Evolutionary conservation across 2,113 vertebrate species (phyloP), one percentile per base, ranked within the genome.

Genomic region (Glareola pratincola): DNA sequence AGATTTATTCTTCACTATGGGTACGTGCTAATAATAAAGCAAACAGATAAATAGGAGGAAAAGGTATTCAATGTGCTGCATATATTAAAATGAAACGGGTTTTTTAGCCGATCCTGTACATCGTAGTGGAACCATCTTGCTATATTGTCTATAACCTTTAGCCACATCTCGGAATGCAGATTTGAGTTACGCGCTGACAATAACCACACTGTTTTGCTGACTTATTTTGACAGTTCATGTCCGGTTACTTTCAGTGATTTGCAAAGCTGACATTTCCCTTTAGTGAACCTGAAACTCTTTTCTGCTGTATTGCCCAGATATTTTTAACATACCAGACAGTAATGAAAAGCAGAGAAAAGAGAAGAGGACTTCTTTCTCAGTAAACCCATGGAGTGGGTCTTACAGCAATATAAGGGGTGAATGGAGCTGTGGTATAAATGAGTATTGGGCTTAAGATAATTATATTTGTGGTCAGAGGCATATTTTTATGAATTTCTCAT

Each of bases 241-340:
- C 91, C 71, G 10, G 84, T 85, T 95, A 92, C 95, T 95, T 83
- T 90, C 92, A 91, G 87, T 95, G 89, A 90, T 92, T 92, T 95
- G 69, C 81, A 85, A 85, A 96, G 95, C 77, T 97, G 92, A 96
- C 94, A 68, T 95, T 95, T 95, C 77, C 82, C 89, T 95, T 94
- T 92, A 88, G 84, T 94, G 96, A 97, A 96, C 86, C 95, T 82
- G 95, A 97, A 96, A 94, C 62, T 85, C 73, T 88, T 83, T 95
- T 94, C 91, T 94, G 53, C 86, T 79, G 84, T 89, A 37, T 62
- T 97, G 89, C 77, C 80, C 84, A 87, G 88, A 66, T 94, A 91
- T 95, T 97, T 94, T 95, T 91, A 94, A 91, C 62, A 22, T 69
- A 82, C 10, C 59, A 92, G 88, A 79, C 54, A 69, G 54, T 32